Conservation (phyloP, 2,113 vertebrate species). For the Micronisus gabar region DNA sequence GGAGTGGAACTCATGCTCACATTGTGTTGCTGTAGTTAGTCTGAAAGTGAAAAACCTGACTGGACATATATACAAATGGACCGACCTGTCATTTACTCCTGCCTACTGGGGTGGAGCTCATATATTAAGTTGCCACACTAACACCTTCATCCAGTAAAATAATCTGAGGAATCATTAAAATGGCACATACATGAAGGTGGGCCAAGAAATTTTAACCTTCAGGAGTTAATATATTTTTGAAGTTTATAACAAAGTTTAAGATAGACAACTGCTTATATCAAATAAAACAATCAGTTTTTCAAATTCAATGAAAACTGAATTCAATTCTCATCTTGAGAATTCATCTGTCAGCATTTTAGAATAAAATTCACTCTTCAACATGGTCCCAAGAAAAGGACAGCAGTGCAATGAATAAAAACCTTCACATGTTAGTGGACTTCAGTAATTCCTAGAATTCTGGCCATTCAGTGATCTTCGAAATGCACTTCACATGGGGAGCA, state of each 20-base stretch:
- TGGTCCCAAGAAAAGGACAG: neutral
- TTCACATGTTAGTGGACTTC: neutral
- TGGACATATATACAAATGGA: fast-evolving
- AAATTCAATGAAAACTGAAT: neutral
- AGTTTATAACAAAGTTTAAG: neutral
- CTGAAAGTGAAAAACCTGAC: neutral
- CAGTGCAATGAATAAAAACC: neutral
- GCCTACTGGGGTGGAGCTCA: neutral
- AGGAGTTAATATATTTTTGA: neutral
- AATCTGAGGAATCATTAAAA: neutral
- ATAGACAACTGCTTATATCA: neutral
- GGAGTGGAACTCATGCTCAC: neutral
- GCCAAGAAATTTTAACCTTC: neutral
- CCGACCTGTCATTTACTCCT: neutral
- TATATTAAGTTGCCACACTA: neutral
- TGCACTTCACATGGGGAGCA: neutral
- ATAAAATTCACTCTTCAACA: neutral
- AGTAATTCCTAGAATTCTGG: neutral
- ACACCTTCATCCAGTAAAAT: neutral
- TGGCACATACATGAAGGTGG: neutral
- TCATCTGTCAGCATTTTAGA: neutral
- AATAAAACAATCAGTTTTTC: neutral
- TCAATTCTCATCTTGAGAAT: neutral
- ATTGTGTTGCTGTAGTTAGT: neutral
- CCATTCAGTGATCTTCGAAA: neutral